These are phyloP conservation scores for Styela clava DNA, from an alignment of 23 tunicate genomes.

Conservation along the genomic window DNA sequence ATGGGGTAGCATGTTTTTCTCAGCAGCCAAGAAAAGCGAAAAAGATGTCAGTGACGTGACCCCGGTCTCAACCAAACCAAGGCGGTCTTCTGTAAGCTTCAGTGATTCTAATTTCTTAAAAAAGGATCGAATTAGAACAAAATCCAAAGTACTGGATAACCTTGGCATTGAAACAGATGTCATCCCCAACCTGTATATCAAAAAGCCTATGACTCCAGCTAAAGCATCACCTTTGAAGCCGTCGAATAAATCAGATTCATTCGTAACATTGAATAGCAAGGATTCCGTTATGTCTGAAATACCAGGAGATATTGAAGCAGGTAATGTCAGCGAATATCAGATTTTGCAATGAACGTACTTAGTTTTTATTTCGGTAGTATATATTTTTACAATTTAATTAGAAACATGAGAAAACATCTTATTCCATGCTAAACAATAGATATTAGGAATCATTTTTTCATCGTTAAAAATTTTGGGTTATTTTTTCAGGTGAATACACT, in stretches of 20 bases:
- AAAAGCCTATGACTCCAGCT: neutral
- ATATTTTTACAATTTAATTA: too few relatives aligned
- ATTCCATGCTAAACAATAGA: too few relatives aligned
- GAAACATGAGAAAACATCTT: too few relatives aligned
- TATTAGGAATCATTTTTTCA: too few relatives aligned
- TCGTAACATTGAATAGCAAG: neutral
- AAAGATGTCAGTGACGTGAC: neutral
- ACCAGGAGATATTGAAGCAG: neutral
- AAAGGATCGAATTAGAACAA: neutral
- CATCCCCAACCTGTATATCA: neutral
- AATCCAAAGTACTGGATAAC: neutral
- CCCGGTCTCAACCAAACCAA: neutral
- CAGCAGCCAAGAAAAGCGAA: neutral
- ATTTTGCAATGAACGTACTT: too few relatives aligned
- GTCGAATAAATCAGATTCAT: neutral
- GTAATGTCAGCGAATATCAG: too few relatives aligned
- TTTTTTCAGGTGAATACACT: too few relatives aligned
- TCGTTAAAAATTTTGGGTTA: too few relatives aligned
- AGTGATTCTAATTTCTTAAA: neutral
- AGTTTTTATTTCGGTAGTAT: too few relatives aligned
- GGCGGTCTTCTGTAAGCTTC: neutral
- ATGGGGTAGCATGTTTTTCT: neutral
- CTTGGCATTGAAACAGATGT: neutral
- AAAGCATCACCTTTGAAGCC: neutral
- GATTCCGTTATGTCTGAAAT: neutral